Evolutionary conservation across 2,888 invertebrate species (phyloP).

Genomic region (Xylocampa areola): DNA sequence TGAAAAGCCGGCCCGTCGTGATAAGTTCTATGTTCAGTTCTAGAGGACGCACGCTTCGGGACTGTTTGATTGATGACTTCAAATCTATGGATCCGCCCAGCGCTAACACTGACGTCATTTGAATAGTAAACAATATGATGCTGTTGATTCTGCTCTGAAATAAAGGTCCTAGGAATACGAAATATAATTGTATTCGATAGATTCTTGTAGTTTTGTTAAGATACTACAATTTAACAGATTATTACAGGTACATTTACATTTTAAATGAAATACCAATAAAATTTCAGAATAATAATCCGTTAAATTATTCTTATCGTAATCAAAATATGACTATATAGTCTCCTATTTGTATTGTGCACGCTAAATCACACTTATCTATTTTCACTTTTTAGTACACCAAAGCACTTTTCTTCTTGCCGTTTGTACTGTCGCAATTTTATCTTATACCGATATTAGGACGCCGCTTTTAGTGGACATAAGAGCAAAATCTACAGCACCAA

Average conservation of each 20-base stretch:
- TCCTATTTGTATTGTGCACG: not conserved
- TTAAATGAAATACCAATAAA: not conserved
- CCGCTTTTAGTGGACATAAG: constrained; percentile 15
- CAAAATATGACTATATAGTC: not conserved
- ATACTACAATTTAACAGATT: constrained; percentile 2
- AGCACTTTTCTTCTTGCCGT: not conserved
- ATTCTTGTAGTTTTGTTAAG: not conserved
- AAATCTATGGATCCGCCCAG: constrained; percentile 87
- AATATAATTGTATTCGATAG: not conserved
- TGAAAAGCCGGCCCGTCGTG: constrained; percentile 83
- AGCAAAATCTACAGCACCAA: constrained; percentile 57
- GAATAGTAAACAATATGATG: constrained; percentile 20
- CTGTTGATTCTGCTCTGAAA: constrained; percentile 60
- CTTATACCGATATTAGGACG: not conserved
- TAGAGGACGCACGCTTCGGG: constrained; percentile 84
- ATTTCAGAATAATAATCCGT: too few relatives aligned
- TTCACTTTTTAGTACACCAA: not conserved
- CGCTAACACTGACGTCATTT: constrained; percentile 45
- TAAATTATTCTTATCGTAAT: constrained; percentile 10
- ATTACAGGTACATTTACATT: not conserved
- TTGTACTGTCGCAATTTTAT: not conserved
- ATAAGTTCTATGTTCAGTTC: constrained; percentile 86
- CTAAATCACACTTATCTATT: too few relatives aligned
- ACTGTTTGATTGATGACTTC: constrained; percentile 89
- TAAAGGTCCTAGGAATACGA: constrained; percentile 26